A percentile compares a stretch with the other conserved stretches of the same genome.
Conservation (phyloP, 2,888 invertebrate genomes). For the Cantharis rufa region DNA sequence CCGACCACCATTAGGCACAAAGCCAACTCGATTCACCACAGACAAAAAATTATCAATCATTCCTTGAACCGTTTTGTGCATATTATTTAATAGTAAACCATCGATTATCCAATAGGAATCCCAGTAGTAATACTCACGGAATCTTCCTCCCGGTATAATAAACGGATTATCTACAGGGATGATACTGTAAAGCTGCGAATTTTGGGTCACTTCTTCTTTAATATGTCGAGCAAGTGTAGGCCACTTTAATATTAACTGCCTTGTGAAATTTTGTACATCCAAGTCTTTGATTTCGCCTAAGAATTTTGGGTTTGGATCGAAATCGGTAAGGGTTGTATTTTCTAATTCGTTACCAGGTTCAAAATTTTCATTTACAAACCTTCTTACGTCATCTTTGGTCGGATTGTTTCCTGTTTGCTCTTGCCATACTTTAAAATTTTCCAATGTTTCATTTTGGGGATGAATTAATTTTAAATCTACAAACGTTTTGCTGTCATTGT, state of each 20-base stretch:
- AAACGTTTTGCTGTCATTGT: slow-evolving; percentile 15
- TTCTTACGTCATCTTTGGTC: slow-evolving; percentile 55
- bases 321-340: slow-evolving; percentile 65
- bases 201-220: slow-evolving; percentile 59
- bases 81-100: slow-evolving; percentile 76
- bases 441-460: slow-evolving; percentile 62
- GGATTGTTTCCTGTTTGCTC: slow-evolving; percentile 58
- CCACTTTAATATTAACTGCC: slow-evolving; percentile 67
- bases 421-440: slow-evolving; percentile 63
- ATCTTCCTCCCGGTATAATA: slow-evolving; percentile 72
- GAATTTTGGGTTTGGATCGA: slow-evolving; percentile 63
- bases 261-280: slow-evolving; percentile 64
- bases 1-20: slow-evolving; percentile 82
- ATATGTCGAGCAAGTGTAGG: slow-evolving; percentile 66
- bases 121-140: slow-evolving; percentile 83
- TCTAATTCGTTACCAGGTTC: slow-evolving; percentile 63
- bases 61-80: slow-evolving; percentile 72
- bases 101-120: slow-evolving; percentile 87
- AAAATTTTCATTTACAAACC: slow-evolving; percentile 65
- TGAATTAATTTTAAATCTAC: slow-evolving; percentile 35
- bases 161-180: slow-evolving; percentile 61
- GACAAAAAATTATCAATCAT: slow-evolving; percentile 78
- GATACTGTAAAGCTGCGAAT: slow-evolving; percentile 53
- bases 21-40: slow-evolving; percentile 68
- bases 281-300: slow-evolving; percentile 63